Evolutionary conservation across 1,140 invertebrate species (phyloP).

Genomic region (Sarcophaga peregrina): DNA sequence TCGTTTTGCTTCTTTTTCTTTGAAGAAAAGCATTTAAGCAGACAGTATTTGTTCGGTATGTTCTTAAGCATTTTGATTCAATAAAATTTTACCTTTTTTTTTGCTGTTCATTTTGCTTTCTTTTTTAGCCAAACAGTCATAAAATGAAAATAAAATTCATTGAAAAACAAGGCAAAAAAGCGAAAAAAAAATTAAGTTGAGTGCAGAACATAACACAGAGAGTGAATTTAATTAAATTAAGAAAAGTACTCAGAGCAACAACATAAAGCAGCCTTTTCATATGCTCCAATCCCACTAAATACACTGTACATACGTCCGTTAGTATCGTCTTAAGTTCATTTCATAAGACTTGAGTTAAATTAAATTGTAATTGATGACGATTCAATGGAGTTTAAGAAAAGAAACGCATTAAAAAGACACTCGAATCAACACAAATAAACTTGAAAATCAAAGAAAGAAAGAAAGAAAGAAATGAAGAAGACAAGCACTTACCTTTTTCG

Average conservation of each 20-base stretch:
- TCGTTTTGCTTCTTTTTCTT: no score
- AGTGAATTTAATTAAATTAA: slow-evolving; percentile 24
- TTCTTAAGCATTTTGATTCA: no score
- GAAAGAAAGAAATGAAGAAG: not conserved
- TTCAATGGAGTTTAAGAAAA: not conserved
- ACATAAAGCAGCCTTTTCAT: not conserved
- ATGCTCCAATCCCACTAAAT: not conserved
- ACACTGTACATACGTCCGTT: not conserved
- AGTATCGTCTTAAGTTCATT: not conserved
- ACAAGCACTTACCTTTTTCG: slow-evolving; percentile 70
- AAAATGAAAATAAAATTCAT: no score
- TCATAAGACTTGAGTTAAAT: not conserved
- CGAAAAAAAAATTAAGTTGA: not conserved
- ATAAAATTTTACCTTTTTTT: no score
- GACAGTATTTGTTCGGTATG: no score
- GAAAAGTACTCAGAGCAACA: not conserved
- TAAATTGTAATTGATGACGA: slow-evolving; percentile 5
- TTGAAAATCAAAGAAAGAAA: slow-evolving; percentile 39
- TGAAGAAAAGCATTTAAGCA: no score
- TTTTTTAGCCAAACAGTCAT: no score
- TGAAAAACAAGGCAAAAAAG: not conserved
- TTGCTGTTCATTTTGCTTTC: no score
- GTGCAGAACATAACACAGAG: not conserved
- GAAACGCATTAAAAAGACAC: not conserved
- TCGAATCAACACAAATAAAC: slow-evolving; percentile 23